Conservation (phyloP, 2,113 vertebrate species). For the Onychostruthus taczanowskii region DNA sequence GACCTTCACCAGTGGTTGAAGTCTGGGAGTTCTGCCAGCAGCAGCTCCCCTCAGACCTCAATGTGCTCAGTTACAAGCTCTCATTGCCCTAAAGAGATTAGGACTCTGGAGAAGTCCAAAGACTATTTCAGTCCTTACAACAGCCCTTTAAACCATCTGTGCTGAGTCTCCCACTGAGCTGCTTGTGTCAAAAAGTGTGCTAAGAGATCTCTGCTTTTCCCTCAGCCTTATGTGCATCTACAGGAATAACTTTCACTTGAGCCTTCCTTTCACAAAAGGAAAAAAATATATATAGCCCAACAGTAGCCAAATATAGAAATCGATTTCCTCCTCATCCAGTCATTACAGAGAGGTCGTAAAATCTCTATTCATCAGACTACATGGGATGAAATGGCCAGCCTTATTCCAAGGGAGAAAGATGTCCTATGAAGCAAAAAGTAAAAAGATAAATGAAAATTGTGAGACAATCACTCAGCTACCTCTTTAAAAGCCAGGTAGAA, state of each 20-base stretch:
- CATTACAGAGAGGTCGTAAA: neutral
- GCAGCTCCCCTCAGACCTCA: neutral
- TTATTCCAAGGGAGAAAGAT: neutral
- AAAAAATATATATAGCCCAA: neutral
- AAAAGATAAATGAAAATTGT: neutral
- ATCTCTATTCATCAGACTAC: neutral
- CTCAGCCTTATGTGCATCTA: neutral
- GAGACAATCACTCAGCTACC: neutral
- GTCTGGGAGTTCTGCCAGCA: neutral
- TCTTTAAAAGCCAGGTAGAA: neutral
- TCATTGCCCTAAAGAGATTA: neutral
- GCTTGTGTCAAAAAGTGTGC: neutral
- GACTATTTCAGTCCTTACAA: neutral
- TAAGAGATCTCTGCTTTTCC: neutral
- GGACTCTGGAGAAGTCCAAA: neutral
- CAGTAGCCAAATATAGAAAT: neutral
- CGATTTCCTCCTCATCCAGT: neutral
- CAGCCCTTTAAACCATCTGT: constrained; percentile 32
- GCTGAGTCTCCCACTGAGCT: neutral
- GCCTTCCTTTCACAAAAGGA: neutral
- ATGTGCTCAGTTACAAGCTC: neutral
- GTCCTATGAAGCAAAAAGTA: neutral
- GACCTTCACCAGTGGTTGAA: neutral
- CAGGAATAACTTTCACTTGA: neutral
- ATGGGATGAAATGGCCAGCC: neutral